Evolutionary conservation across 2,797 vertebrate genomes (phyloP), one percentile per base, ranked within the genome.

Genomic region (Ptychobarbus kaznakovi): DNA sequence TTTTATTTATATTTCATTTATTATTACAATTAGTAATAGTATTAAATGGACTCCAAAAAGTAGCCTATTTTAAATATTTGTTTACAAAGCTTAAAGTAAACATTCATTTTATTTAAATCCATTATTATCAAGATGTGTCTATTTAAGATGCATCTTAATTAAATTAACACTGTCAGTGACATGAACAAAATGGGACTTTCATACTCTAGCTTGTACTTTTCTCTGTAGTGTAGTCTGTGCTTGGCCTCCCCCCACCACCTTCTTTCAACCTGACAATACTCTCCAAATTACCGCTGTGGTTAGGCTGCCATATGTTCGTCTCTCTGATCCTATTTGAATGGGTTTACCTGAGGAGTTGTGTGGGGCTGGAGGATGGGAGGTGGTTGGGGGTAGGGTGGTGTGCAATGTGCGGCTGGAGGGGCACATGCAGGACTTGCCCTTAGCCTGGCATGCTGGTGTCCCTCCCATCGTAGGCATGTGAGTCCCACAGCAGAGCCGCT

Each of bases 321-420:
- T 84, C 42, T 76, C 89, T 94, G 92, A 95, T 95, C 95, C 94
- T 91, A 90, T 93, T 94, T 94, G 86, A 88, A 89, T 88, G 89
- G 91, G 89, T 91, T 94, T 92, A 93, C 87, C 90, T 91, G 88
- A 80, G 86, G 82, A 85, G 56, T 63, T 40, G 68, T 28, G 72
- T 49, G 82, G 80, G 28, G 69, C 49, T 28, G 56, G 69, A 68
- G 89, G 88, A 83, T 82, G 84, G 78, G 46, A 16, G 8, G 53
- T 20, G 68, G 51, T n/a, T 49, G 51, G 15, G 49, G 70, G 69
- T 38, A 69, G 84, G 42, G 25, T 65, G 69, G 20, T 58, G 77
- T 51, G 51, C 65, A 72, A 65, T 87, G 82, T 56, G 69, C 1
- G n/a, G 51, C 87, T 35, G 83, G 61, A 85, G 38, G 65, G 65